Base-by-base conservation (phyloP, 2,888 invertebrate species). In the Chironomus riparius region DNA sequence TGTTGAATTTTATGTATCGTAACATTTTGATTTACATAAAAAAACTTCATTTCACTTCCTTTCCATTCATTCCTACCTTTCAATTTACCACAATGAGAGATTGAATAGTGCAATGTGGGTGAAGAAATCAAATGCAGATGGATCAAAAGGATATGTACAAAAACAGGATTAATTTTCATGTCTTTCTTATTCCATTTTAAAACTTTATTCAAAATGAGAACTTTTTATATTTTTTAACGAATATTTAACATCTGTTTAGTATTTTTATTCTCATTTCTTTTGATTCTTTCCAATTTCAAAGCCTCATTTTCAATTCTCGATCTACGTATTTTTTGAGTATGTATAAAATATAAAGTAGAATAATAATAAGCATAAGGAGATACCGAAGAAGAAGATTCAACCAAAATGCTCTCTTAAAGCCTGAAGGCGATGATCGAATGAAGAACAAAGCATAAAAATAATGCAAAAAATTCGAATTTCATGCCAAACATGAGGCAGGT, bases 71-170 rank as follows among this genome's bases (percentile, higher is more conserved):
- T 50, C n/a, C 3, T n/a, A 15, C 7, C 18, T 18, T 56, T 56
- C 18, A 1, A 38, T 38, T 38, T n/a, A 18, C 56, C 56, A 56
- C 56, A 56, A 38, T 10, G 7, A 38, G 38, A 38, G 38, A 38
- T 38, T 6, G 28, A 28, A 50, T 56, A 6, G 18, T 15, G 56
- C 22, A 65, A 24, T 24, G 65, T 24, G 24, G 65, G 65, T 13
- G 65, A 65, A 65, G 65, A 65, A 65, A 56, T 56, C n/a, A 56
- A 56, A 56, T 65, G 65, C 65, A 65, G 65, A 65, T 65, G 65
- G 56, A 56, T 56, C 21, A 24, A 65, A 62, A 62, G 62, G 62
- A 62, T 62, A 62, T 62, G 18, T 18, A 21, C 7, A 65, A 24
- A 21, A 65, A 65, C 65, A 65, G 65, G 65, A 65, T 65, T 65